Base-by-base conservation (phyloP, 2,113 vertebrate species). In the Pandion haliaetus region DNA sequence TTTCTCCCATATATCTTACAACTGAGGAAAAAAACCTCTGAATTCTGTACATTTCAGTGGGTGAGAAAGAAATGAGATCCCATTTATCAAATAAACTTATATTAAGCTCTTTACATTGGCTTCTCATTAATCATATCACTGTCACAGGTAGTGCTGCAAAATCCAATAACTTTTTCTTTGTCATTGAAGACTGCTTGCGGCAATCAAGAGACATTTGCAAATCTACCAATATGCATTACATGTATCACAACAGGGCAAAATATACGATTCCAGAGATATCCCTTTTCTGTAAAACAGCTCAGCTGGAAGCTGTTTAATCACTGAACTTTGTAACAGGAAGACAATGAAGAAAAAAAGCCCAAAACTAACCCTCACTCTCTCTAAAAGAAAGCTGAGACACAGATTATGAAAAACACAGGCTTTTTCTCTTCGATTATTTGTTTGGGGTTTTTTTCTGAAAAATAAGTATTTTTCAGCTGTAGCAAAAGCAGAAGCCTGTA, bases 101-200 rank as follows among this genome's bases (percentile, higher is more conserved):
- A 90, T 81, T 93, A 93, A 92, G 59, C 49, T 95, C 81, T 89
- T 73, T 95, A 55, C 63, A 84, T 63, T 36, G 90, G 85, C 59
- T 95, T 77, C 63, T 89, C 84, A 89, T 93, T 90, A 91, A 77
- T 93, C 81, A 84, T 20, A 57, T 54, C 54, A 73, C 59, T 12
- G 11, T 74, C 65, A 92, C 8, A 88, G 45, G 74, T 20, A 29
- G 14, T 42, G 38, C 29, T 69, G 32, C 76, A 94, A 80, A 96
- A 80, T 91, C 76, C 62, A 83, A 15, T 93, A 76, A 82, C 72
- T 72, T 94, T 70, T 84, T 66, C 50, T 82, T 92, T 74, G 66
- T 45, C 66, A 66, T 69, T 85, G 70, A 88, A 74, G 50, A 57
- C 58, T 91, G 76, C 67, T 83, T 77, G 47, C 63, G 28, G 77